Base-by-base conservation (phyloP, 2,113 vertebrate genomes). In the Lepus americanus region DNA sequence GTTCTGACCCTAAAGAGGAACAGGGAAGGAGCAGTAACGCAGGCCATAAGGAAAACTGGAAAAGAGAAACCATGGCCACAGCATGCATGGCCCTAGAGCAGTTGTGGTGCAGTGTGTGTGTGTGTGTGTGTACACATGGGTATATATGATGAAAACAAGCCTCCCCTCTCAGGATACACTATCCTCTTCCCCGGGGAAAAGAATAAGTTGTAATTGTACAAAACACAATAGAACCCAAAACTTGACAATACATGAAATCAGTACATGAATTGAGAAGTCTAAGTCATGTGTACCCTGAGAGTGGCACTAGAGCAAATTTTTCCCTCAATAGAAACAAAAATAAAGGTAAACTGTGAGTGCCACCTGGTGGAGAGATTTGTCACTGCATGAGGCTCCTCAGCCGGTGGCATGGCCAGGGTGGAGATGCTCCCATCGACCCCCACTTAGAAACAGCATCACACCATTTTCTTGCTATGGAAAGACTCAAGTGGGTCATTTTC, bases 291-390 rank as follows among this genome's bases (percentile, higher is more conserved):
- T 31, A 85, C 84, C n/a, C 36, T 1, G 0, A 44, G 55, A 13
- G 63, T 13, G 77, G 22, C 17, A 22, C 27, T 22, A 66, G 84
- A 67, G 77, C 59, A 53, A 73, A 59, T 72, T 73, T 81, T 51
- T 66, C 53, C 3, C 39, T 39, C 70, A 16, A 53, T 1, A 85
- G 70, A 83, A 66, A 64, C 23, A n/a, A 96, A 95, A 85, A 70
- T 53, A 92, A 96, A 90, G 94, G 63, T 96, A 86, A 95, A 76
- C 69, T 63, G 17, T 61, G 90, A 94, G 78, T 61, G 95, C 96
- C 97, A 97, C 92, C 96, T 97, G n/a, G 92, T 97, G 97, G 97
- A 92, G 5, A 92, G 27, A 16, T 70, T 2, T 29, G 11, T 11
- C 53, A 61, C 82, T 92, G 74, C 94, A 73, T 0, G 0, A 6